Conservation (phyloP, 1,140 invertebrate species). For the Drosophila melanica region DNA sequence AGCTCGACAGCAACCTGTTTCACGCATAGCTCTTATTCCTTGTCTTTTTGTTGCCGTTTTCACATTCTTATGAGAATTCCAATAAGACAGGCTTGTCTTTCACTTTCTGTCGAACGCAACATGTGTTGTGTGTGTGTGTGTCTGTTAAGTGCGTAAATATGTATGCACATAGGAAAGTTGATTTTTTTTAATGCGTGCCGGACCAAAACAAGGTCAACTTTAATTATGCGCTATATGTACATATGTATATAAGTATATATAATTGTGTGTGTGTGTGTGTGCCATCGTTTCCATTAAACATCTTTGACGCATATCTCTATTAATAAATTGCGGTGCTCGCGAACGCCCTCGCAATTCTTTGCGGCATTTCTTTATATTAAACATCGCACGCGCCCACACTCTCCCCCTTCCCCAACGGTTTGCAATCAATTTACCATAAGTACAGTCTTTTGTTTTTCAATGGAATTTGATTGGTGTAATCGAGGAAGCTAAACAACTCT, state of each 20-base stretch:
- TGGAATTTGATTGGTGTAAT: conserved; percentile 28
- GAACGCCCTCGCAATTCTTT: conserved; percentile 37
- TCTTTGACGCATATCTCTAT: conserved; percentile 40
- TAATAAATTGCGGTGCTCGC: conserved; percentile 26
- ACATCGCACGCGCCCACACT: not conserved
- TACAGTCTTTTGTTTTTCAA: conserved; percentile 48
- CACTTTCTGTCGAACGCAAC: conserved; percentile 60
- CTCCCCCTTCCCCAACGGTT: not conserved
- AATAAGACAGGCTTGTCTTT: conserved; percentile 71
- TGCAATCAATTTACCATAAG: conserved; percentile 22
- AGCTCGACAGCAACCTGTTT: conserved; percentile 60
- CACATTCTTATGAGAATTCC: conserved; percentile 80
- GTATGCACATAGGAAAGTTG: conserved; percentile 35
- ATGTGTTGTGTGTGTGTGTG: conserved; percentile 6
- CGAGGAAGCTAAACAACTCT: conserved; percentile 17
- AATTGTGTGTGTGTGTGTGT: not conserved
- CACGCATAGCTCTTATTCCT: conserved; percentile 14
- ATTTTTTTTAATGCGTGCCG: conserved; percentile 38
- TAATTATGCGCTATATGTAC: conserved; percentile 22
- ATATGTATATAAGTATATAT: not conserved
- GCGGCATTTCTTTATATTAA: conserved; percentile 1
- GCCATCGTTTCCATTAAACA: conserved; percentile 27
- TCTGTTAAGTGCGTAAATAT: not conserved
- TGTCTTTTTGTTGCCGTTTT: conserved; percentile 38
- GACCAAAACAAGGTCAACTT: conserved; percentile 47